A percentile compares a stretch with the other conserved stretches of the same genome.
Evolutionary conservation across 2,113 vertebrate species (phyloP).

Genomic region (Passer montanus): DNA sequence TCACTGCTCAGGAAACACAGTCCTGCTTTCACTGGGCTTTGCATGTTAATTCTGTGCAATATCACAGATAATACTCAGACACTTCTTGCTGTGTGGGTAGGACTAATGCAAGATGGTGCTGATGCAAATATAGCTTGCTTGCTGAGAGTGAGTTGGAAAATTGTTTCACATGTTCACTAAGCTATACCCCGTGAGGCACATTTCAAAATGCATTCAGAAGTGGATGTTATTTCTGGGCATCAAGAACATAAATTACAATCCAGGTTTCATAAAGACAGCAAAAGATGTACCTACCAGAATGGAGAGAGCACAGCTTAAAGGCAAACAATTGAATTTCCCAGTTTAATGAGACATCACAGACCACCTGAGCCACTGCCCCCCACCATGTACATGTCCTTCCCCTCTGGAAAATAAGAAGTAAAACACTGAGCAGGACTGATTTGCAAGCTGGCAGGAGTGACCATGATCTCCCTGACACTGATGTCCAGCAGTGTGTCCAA

Average conservation of each 20-base stretch:
- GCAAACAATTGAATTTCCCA: neutral
- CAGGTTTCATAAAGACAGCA: neutral
- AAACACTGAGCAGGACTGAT: neutral
- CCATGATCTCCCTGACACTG: neutral
- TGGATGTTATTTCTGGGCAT: neutral
- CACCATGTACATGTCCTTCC: neutral
- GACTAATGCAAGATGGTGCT: constrained; percentile 41
- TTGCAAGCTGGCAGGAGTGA: neutral
- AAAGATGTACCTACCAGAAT: neutral
- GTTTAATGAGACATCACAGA: neutral
- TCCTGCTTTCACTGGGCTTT: neutral
- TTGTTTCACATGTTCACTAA: neutral
- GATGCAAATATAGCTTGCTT: constrained; percentile 29
- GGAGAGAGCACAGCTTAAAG: neutral
- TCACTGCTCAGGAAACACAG: neutral
- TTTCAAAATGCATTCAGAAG: neutral
- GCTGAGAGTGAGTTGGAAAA: constrained; percentile 4
- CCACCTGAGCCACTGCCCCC: neutral
- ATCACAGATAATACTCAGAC: neutral
- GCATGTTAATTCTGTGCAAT: neutral
- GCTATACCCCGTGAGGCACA: neutral
- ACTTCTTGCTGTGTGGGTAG: constrained; percentile 28
- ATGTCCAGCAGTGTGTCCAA: neutral
- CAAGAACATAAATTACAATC: neutral
- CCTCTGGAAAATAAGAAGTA: neutral